Evolutionary conservation across 2,888 invertebrate genomes (phyloP), one percentile per base, ranked within the genome.

Genomic region (Bellardia bayeri): DNA sequence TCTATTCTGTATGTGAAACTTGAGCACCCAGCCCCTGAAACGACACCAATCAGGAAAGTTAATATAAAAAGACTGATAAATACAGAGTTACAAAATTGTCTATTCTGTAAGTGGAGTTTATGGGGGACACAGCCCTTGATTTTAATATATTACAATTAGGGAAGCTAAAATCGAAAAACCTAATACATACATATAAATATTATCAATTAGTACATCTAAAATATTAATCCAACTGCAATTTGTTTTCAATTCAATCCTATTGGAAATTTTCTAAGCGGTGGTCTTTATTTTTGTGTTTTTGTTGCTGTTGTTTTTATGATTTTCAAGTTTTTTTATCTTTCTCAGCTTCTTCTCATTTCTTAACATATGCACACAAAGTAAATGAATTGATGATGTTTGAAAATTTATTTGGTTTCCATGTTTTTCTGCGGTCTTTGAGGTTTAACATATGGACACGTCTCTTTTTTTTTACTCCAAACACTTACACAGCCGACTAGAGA

Each of bases 381-480:
- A 58, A 72, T 71, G 51, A 42, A 68, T 63, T 84, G 49, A 56
- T 72, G 63, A 66, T 51, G 66, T 58, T 75, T 74, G 68, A 68
- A 76, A 61, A 64, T 78, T 84, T 74, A 58, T 56, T 80, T 80
- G 33, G 69, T 61, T 80, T 80, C 54, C 68, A 74, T 51, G n/a
- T 54, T 16, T 16, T 64, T 75, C 30, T 81, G 85, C 45, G 68
- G 75, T 49, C 68, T 85, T 80, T 75, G 63, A 75, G 45, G 80
- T 75, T 85, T 69, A 85, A 80, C 85, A 85, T 85, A 85, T 85
- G 85, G 85, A 85, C 63, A 56, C 75, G 80, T 85, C 49, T 74
- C 51, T 68, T 42, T 58, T 82, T 42, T 16, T 23, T 23, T 23
- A 23, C 23, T 1, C 23, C 23, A 23, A 23, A 49, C 23, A 30